Evolutionary conservation across 1,140 invertebrate species (phyloP).

Genomic region (Eupristina koningsbergeri): DNA sequence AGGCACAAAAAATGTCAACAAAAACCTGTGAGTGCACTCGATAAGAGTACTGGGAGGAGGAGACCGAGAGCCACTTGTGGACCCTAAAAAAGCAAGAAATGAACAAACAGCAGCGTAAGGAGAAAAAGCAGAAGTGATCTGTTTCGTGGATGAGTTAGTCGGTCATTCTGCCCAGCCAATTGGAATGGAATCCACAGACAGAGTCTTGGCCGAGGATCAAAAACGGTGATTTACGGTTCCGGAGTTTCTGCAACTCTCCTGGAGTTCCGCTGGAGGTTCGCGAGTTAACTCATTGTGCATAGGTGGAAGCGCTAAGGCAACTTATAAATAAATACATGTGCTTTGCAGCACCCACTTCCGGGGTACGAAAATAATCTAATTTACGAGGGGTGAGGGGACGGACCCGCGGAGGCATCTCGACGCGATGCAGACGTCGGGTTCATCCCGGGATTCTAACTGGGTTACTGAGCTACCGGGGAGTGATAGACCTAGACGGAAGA

Average conservation of each 20-base stretch:
- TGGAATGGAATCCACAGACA: neutral
- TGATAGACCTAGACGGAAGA: neutral
- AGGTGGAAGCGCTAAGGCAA: constrained; percentile 39
- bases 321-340: constrained; percentile 60
- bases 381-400: constrained; percentile 55
- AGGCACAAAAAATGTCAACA: neutral
- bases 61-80: too few species aligned
- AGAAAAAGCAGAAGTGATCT: neutral
- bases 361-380: constrained; percentile 69
- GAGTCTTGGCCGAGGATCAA: neutral
- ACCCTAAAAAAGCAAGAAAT: too few species aligned
- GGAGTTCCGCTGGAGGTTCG: neutral
- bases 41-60: neutral
- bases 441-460: constrained; percentile 2
- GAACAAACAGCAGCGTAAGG: too few species aligned
- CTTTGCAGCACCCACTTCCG: constrained; percentile 60
- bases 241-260: neutral
- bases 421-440: neutral
- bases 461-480: neutral
- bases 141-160: too few species aligned
- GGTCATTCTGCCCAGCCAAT: too few species aligned
- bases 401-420: neutral
- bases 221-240: neutral
- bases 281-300: constrained; percentile 33
- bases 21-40: neutral